Conservation (phyloP, 2,113 vertebrate species). For the Etheostoma cragini region DNA sequence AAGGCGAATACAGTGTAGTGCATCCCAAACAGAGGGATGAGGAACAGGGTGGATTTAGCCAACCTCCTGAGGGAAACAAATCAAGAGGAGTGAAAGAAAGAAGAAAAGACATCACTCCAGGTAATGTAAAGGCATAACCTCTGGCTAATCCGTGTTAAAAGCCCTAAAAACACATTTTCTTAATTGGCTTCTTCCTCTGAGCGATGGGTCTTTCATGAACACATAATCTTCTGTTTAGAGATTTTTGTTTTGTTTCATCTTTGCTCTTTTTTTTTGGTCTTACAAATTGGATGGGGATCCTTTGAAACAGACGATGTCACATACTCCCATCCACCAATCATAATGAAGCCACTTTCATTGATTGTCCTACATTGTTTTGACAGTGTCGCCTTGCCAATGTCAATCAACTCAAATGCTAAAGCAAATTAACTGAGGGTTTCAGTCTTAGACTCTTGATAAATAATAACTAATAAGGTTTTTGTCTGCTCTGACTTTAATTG, state of each 20-base stretch:
- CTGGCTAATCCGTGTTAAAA: background rate
- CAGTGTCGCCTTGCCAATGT: background rate
- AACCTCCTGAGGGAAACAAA: constrained; percentile 86
- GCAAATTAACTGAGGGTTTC: no score
- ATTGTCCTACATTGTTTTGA: background rate
- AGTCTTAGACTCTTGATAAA: background rate
- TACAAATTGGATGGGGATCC: background rate
- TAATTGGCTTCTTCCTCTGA: background rate
- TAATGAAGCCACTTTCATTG: background rate
- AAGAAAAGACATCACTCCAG: constrained; percentile 14
- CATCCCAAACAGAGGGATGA: constrained; percentile 95
- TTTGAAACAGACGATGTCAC: background rate
- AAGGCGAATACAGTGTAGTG: constrained; percentile 96
- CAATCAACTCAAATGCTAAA: background rate
- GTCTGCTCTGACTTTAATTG: background rate
- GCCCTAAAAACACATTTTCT: background rate
- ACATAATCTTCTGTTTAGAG: background rate
- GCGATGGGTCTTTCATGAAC: background rate
- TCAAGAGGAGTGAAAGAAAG: constrained; percentile 19
- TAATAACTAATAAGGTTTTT: background rate
- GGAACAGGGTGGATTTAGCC: constrained; percentile 94
- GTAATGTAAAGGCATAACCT: background rate
- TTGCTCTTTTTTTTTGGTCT: background rate
- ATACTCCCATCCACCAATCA: background rate
- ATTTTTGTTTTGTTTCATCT: background rate